Evolutionary conservation across 2,888 invertebrate species (phyloP).

Genomic region (Thereva nobilitata): DNA sequence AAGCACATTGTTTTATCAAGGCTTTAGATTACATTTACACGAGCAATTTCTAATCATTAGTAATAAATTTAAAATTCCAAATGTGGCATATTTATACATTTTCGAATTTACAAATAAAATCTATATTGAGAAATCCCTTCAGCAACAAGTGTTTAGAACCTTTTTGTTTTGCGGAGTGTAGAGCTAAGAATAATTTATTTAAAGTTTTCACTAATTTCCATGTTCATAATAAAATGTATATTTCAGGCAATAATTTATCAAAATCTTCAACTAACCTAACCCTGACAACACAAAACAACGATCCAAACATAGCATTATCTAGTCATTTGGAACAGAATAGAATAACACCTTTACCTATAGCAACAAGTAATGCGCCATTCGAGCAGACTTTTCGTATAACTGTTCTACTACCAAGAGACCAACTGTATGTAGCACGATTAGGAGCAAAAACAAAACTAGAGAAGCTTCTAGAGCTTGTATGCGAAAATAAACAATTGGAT

Average conservation of each 20-base stretch:
- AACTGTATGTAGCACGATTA: conserved; percentile 76
- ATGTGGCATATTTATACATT: too few relatives aligned
- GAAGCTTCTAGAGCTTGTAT: conserved; percentile 72
- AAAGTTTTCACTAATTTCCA: too few relatives aligned
- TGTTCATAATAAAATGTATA: not conserved
- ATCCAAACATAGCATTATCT: conserved; percentile 45
- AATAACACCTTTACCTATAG: conserved; percentile 55
- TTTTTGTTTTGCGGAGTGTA: too few relatives aligned
- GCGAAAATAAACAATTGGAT: conserved; percentile 76
- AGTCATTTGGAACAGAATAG: conserved; percentile 58
- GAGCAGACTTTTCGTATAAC: conserved; percentile 59
- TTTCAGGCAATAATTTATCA: conserved; percentile 40
- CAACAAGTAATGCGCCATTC: conserved; percentile 57
- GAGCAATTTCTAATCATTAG: too few relatives aligned
- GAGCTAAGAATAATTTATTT: too few relatives aligned
- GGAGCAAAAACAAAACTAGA: conserved; percentile 70
- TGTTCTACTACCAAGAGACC: conserved; percentile 78
- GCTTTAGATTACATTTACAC: too few relatives aligned
- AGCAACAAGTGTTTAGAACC: too few relatives aligned
- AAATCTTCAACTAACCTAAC: conserved; percentile 43
- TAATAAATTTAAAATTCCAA: too few relatives aligned
- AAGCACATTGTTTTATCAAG: too few relatives aligned
- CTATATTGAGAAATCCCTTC: too few relatives aligned
- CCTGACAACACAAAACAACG: conserved; percentile 13
- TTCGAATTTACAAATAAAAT: too few relatives aligned